Conservation (phyloP, 1,140 invertebrate species). For the Thaumatotibia leucotreta region DNA sequence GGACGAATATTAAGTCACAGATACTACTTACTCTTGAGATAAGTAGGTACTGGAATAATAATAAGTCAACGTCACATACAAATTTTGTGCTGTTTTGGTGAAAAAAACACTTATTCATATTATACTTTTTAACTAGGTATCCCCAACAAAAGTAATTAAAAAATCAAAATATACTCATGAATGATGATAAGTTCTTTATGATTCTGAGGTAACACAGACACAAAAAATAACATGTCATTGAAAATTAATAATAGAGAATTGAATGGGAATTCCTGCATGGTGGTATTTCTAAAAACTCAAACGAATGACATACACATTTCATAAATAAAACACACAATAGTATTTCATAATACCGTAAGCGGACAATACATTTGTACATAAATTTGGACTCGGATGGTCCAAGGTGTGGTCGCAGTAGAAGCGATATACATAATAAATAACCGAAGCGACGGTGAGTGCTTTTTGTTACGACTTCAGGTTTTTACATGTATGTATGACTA, state of each 20-base stretch:
- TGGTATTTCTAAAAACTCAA: conserved; percentile 17
- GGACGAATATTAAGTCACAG: too few species aligned
- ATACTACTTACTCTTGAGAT: too few species aligned
- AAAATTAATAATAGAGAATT: background rate
- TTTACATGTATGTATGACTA: too few species aligned
- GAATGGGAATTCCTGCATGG: background rate
- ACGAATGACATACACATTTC: conserved; percentile 15
- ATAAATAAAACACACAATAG: conserved; percentile 13
- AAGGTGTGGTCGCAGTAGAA: background rate
- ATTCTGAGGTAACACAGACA: background rate
- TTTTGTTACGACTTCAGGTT: too few species aligned
- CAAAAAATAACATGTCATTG: background rate
- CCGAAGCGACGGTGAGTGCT: too few species aligned
- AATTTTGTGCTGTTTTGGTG: too few species aligned
- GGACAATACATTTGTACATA: conserved; percentile 30
- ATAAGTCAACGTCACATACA: too few species aligned
- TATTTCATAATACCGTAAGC: conserved; percentile 16
- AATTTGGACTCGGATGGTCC: conserved; percentile 20
- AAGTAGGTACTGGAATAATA: too few species aligned
- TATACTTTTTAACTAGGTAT: too few species aligned
- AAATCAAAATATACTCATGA: background rate
- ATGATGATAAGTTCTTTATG: background rate
- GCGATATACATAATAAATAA: background rate
- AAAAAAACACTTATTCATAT: too few species aligned
- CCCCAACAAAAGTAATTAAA: background rate